These are phyloP conservation scores for Bombus difficillimus DNA, from an alignment of 1,140 invertebrate species.

Conservation along the genomic window DNA sequence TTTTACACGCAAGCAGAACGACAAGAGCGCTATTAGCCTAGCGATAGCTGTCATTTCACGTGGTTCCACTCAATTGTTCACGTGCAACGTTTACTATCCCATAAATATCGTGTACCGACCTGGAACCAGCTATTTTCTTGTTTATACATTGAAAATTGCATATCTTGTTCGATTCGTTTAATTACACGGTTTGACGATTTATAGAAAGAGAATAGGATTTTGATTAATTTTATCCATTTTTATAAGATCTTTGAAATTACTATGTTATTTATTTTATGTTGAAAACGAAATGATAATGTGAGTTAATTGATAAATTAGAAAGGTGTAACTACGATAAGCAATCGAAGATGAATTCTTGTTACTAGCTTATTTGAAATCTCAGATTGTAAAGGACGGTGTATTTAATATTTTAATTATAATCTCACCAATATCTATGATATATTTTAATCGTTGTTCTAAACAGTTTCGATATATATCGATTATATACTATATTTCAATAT, in stretches of 20 bases:
- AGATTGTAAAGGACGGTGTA: too few relatives aligned
- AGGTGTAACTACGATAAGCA: too few relatives aligned
- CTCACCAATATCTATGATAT: too few relatives aligned
- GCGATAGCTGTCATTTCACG: constrained; percentile 30
- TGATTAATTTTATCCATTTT: too few relatives aligned
- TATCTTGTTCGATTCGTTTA: not conserved
- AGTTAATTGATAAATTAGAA: too few relatives aligned
- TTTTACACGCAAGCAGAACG: not conserved
- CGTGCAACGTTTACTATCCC: constrained; percentile 17
- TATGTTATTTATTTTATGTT: too few relatives aligned
- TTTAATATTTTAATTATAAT: too few relatives aligned
- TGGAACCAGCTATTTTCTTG: not conserved
- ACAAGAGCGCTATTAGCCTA: constrained; percentile 27
- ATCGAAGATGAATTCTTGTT: too few relatives aligned
- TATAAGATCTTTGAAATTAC: too few relatives aligned
- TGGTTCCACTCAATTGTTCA: constrained; percentile 25
- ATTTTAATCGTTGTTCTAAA: not conserved
- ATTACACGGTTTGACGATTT: not conserved
- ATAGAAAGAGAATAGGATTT: not conserved
- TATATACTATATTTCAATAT: not conserved
- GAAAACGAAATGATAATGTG: too few relatives aligned
- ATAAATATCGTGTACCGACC: constrained; percentile 15
- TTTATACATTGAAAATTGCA: not conserved
- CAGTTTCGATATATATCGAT: too few relatives aligned
- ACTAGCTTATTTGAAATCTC: too few relatives aligned